Conservation (phyloP, 2,888 invertebrate species). For the Drepana falcataria region DNA sequence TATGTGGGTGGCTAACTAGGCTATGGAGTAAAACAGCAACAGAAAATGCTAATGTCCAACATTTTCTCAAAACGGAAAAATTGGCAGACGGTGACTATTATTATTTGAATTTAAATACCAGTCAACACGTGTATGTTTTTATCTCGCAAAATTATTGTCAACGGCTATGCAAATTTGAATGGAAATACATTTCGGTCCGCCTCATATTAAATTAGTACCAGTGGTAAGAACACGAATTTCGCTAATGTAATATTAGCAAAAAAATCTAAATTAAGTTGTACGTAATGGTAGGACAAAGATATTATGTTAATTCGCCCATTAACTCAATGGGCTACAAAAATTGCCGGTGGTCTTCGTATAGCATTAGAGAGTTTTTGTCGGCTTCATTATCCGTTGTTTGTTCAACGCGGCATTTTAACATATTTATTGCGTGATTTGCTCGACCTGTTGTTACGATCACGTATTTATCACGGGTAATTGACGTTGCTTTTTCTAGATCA, state of each 20-base stretch:
- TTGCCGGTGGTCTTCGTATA: conserved; percentile 45
- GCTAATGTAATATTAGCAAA: conserved; percentile 23
- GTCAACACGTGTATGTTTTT: neutral
- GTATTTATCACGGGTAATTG: conserved; percentile 38
- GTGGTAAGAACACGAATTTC: conserved; percentile 12
- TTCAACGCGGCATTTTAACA: conserved; percentile 37
- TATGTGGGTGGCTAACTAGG: too few species aligned
- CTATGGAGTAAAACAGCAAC: too few species aligned
- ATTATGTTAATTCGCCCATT: conserved; percentile 59
- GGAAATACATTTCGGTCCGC: conserved; percentile 8
- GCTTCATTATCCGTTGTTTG: conserved; percentile 51
- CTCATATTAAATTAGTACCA: conserved; percentile 18
- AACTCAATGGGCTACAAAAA: conserved; percentile 49
- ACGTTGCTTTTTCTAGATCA: conserved; percentile 19
- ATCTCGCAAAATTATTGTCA: neutral
- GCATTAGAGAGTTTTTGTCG: conserved; percentile 44
- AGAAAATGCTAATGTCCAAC: too few species aligned
- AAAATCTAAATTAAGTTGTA: conserved; percentile 30
- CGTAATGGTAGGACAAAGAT: conserved; percentile 35
- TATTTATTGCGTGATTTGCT: conserved; percentile 30
- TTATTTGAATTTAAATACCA: too few species aligned
- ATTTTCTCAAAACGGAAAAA: too few species aligned
- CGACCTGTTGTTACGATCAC: conserved; percentile 28
- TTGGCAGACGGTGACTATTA: too few species aligned
- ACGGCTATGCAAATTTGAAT: conserved; percentile 12